Percentiles rank a stretch among this genome's conserved stretches.
These are phyloP conservation scores for Rhopilema esculentum DNA, from an alignment of 30 jellyfish, hydroid and myxozoan species.

Conservation along the genomic window DNA sequence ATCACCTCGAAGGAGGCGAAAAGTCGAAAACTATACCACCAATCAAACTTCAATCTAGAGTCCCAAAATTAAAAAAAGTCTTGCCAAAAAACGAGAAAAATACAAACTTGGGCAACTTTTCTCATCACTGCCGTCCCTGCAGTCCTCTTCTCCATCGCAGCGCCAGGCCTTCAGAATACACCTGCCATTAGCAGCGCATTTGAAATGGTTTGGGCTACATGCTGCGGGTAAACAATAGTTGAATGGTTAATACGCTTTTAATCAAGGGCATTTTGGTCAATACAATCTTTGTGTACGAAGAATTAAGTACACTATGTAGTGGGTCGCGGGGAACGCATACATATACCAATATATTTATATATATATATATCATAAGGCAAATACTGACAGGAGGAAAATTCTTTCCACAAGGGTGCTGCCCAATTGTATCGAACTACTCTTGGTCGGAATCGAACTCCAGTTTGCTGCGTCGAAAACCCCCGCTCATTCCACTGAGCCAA, in stretches of 20 bases:
- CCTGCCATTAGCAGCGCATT: conserved; percentile 43
- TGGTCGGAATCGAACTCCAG: too few relatives aligned
- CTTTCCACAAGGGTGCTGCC: too few relatives aligned
- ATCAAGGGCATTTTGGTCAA: too few relatives aligned
- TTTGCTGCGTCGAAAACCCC: too few relatives aligned
- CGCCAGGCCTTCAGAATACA: conserved; percentile 74
- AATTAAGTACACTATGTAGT: conserved; percentile 1
- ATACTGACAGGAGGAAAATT: neutral
- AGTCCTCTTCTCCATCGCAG: conserved; percentile 88
- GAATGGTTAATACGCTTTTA: neutral
- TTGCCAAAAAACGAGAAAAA: too few relatives aligned
- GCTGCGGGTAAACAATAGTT: conserved; percentile 18
- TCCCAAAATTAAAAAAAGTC: too few relatives aligned
- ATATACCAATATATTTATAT: neutral
- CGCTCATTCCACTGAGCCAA: too few relatives aligned
- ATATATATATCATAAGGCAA: neutral
- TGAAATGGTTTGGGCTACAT: conserved; percentile 52
- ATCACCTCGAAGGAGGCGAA: too few relatives aligned
- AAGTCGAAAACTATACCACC: too few relatives aligned
- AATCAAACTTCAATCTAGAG: too few relatives aligned
- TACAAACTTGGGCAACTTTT: conserved; percentile 56
- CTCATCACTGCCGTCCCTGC: conserved; percentile 89
- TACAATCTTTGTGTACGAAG: conserved; percentile 7
- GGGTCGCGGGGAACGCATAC: neutral
- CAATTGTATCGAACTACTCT: too few relatives aligned